A percentile compares a stretch with the other conserved stretches of the same genome.
phyloP scores from a whole-genome alignment of 2,797 vertebrate species.

The Paratrypauchen microcephalus region DNA sequence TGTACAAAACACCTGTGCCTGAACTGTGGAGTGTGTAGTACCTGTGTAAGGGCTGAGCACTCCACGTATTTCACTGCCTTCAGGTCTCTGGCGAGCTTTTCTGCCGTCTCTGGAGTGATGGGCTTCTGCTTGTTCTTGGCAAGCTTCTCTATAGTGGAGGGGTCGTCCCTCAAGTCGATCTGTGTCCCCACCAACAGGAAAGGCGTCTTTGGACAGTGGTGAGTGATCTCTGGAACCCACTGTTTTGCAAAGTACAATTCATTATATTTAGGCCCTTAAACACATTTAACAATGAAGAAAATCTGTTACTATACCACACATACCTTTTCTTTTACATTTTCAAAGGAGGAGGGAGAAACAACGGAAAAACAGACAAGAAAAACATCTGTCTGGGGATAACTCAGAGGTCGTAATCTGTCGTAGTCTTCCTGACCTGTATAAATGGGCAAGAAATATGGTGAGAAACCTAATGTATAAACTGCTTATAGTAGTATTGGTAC shows the following conservation, averaged over 20 bases:
- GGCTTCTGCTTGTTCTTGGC: constrained; percentile 99
- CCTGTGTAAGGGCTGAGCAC: constrained; percentile 97
- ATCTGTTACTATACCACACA: neutral
- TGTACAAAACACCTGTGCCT: too few species aligned
- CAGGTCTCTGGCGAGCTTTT: constrained; percentile 93
- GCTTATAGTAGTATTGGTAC: neutral
- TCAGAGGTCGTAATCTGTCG: constrained; percentile 96
- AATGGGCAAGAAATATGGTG: neutral
- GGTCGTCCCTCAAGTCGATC: constrained; percentile 94
- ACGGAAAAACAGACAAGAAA: constrained; percentile 99
- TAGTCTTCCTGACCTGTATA: constrained; percentile 95
- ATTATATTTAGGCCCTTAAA: neutral
- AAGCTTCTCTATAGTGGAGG: constrained; percentile 95
- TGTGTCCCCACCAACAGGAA: constrained; percentile 98
- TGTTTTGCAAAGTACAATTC: constrained; percentile 42
- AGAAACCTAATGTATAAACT: neutral
- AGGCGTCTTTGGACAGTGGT: constrained; percentile 97
- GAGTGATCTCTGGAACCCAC: constrained; percentile 99
- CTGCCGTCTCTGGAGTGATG: constrained; percentile 90
- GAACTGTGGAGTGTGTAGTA: constrained; percentile 43
- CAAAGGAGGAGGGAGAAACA: constrained; percentile 97
- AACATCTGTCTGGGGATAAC: constrained; percentile 97
- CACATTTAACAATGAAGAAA: neutral
- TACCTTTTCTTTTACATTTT: constrained; percentile 99
- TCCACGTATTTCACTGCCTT: constrained; percentile 97